These are phyloP conservation scores for Erpobdella octoculata DNA, from an alignment of 2,888 invertebrate species.

Conservation along the genomic window DNA sequence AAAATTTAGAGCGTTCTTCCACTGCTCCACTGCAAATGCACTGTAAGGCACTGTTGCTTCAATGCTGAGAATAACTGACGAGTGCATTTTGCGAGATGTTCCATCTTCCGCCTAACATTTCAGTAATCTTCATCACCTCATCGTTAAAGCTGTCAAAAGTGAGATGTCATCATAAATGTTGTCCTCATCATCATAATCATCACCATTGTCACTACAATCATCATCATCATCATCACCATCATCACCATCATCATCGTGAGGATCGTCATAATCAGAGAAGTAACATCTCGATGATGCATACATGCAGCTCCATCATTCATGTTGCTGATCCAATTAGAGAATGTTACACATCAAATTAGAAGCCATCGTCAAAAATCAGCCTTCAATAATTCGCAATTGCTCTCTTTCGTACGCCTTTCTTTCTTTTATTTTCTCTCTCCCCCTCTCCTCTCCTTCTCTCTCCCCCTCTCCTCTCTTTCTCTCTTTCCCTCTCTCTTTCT, in stretches of 20 bases:
- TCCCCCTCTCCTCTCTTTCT: background rate
- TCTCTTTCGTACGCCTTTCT: background rate
- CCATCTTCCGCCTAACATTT: too few species aligned
- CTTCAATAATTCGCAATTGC: too few species aligned
- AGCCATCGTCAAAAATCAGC: background rate
- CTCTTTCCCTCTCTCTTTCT: background rate
- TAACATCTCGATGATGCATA: background rate
- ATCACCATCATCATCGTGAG: slow-evolving; percentile 8
- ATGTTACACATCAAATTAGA: background rate
- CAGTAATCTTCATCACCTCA: too few species aligned
- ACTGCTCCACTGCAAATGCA: too few species aligned
- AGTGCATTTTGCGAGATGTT: too few species aligned
- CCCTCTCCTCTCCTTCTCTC: background rate
- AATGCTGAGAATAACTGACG: too few species aligned
- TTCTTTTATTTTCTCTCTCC: background rate
- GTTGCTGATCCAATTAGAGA: background rate
- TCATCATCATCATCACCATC: slow-evolving; percentile 6
- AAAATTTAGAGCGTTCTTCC: too few species aligned
- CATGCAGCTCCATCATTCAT: slow-evolving; percentile 5
- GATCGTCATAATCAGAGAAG: background rate
- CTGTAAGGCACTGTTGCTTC: too few species aligned
- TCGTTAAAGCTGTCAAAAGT: background rate
- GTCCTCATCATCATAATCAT: background rate
- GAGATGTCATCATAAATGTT: background rate
- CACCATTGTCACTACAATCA: background rate